Evolutionary conservation across 2,888 invertebrate genomes (phyloP).

Genomic region (Tipula unca): DNA sequence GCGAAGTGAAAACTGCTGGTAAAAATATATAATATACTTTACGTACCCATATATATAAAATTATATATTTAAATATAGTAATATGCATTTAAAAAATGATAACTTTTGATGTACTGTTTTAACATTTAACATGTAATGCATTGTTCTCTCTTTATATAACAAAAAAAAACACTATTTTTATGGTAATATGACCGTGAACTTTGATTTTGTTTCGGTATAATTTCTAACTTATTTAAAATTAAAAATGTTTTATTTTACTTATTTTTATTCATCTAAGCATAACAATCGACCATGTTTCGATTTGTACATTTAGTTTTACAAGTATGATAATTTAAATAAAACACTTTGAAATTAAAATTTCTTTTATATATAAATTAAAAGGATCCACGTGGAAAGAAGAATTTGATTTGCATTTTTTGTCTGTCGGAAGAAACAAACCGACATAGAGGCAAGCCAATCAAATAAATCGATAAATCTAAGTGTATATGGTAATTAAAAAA

Average conservation of each 20-base stretch:
- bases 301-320: not conserved
- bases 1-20: too few species aligned
- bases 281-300: not conserved
- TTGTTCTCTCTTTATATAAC: not conserved
- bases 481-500: not conserved
- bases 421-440: not conserved
- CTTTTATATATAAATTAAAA: not conserved
- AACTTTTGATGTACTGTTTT: not conserved
- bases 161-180: not conserved
- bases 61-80: too few species aligned
- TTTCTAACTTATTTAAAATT: not conserved
- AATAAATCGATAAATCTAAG: not conserved
- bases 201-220: not conserved
- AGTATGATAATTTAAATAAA: not conserved
- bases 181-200: not conserved
- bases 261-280: conserved; percentile 1
- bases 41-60: too few species aligned
- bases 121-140: not conserved
- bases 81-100: not conserved
- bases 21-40: too few species aligned
- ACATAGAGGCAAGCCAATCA: not conserved
- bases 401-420: not conserved
- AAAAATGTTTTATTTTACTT: not conserved
- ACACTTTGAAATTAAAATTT: not conserved
- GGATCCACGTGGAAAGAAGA: not conserved